phyloP scores from a whole-genome alignment of 1,140 invertebrate genomes.

The Frieseomelitta varia region DNA sequence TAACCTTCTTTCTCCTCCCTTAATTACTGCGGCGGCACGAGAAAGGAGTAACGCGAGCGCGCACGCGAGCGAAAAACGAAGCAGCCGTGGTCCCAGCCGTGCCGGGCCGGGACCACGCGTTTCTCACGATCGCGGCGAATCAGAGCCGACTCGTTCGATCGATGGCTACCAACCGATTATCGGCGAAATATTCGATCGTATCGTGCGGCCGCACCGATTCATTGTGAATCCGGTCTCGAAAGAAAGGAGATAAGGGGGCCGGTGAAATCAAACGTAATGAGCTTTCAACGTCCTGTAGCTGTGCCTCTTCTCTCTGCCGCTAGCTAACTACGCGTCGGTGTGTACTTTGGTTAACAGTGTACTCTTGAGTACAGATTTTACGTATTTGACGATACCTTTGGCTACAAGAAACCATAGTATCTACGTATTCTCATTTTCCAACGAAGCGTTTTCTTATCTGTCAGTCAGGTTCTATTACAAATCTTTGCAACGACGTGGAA shows the following conservation, averaged over 20 bases:
- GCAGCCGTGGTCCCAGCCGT: background rate
- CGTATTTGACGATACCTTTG: background rate
- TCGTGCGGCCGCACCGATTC: background rate
- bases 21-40: constrained; percentile 49
- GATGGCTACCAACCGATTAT: constrained; percentile 16
- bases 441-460: too few relatives aligned
- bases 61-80: background rate
- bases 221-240: background rate
- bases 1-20: constrained; percentile 57
- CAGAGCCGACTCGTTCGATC: background rate
- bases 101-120: constrained; percentile 12
- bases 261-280: constrained; percentile 26
- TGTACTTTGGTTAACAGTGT: background rate
- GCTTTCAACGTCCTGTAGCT: background rate
- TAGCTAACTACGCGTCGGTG: too few relatives aligned
- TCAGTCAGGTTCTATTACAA: too few relatives aligned
- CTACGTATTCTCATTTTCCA: too few relatives aligned
- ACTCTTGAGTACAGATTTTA: background rate
- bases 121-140: constrained; percentile 42
- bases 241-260: background rate
- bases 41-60: constrained; percentile 20
- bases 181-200: constrained; percentile 15
- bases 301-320: background rate
- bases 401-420: too few relatives aligned
- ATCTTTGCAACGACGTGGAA: too few relatives aligned